A percentile compares a stretch with the other conserved stretches of the same genome.
Evolutionary conservation across 1,140 invertebrate genomes (phyloP).

Genomic region (Solenopsis fugax): DNA sequence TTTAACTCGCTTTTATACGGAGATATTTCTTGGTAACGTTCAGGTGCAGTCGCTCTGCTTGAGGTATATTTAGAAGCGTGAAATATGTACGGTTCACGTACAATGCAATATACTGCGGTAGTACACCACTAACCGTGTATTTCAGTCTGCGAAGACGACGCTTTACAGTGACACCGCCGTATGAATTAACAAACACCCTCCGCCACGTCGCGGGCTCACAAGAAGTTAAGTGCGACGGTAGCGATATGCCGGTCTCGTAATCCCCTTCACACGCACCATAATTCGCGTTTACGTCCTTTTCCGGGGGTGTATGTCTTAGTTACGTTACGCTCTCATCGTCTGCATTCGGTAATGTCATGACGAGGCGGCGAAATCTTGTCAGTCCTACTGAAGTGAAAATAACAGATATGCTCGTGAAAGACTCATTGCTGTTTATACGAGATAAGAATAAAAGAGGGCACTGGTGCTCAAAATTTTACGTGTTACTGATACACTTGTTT

Average conservation of each 20-base stretch:
- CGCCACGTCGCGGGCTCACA: conserved; percentile 39
- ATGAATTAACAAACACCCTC: conserved; percentile 75
- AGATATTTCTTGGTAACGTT: conserved; percentile 34
- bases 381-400: neutral
- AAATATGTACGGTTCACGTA: conserved; percentile 67
- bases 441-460: neutral
- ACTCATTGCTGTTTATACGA: neutral
- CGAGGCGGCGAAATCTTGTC: conserved; percentile 8
- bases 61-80: conserved; percentile 72
- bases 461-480: neutral
- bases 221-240: conserved; percentile 69
- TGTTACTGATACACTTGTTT: neutral
- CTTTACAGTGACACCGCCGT: conserved; percentile 73
- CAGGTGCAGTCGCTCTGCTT: conserved; percentile 47
- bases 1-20: neutral
- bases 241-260: conserved; percentile 63
- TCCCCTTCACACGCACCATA: conserved; percentile 68
- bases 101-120: conserved; percentile 66
- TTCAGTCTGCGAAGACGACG: conserved; percentile 72
- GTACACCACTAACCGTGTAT: conserved; percentile 57
- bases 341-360: conserved; percentile 6
- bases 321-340: conserved; percentile 24
- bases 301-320: conserved; percentile 49
- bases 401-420: neutral
- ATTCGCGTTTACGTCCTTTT: conserved; percentile 71